Evolutionary conservation across 2,797 vertebrate species (phyloP).

Genomic region (Gadopsis bispinosus): DNA sequence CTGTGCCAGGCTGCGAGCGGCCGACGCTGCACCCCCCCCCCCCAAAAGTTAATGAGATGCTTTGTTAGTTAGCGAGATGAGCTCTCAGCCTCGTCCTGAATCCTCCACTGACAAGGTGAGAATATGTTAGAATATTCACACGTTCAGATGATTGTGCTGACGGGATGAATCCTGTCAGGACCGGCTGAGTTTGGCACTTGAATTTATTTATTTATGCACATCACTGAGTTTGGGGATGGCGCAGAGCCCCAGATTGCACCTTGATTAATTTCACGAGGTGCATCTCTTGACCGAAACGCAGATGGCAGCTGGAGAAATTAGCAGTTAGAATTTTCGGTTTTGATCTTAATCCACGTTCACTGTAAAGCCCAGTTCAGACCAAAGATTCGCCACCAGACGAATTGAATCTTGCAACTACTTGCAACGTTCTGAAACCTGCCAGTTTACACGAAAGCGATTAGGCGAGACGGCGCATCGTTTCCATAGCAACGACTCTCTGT

Average conservation of each 20-base stretch:
- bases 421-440: no score
- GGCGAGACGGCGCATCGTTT: no score
- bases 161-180: background rate
- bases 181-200: constrained; percentile 2
- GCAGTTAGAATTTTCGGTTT: background rate
- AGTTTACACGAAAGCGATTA: no score
- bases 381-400: no score
- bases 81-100: constrained; percentile 3
- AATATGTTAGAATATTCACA: background rate
- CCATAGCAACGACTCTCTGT: no score
- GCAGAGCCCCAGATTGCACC: background rate
- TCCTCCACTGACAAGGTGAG: constrained; percentile 24
- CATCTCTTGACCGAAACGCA: background rate
- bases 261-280: background rate
- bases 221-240: background rate
- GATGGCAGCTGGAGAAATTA: background rate
- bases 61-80: constrained; percentile 36
- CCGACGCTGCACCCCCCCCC: background rate
- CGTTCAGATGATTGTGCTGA: background rate
- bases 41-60: constrained; percentile 30
- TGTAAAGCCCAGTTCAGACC: no score
- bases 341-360: background rate
- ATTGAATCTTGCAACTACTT: no score
- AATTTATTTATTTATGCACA: background rate
- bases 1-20: constrained; percentile 35